These are phyloP conservation scores for Meliscaeva auricollis DNA, from an alignment of 2,888 invertebrate genomes.

Conservation along the genomic window DNA sequence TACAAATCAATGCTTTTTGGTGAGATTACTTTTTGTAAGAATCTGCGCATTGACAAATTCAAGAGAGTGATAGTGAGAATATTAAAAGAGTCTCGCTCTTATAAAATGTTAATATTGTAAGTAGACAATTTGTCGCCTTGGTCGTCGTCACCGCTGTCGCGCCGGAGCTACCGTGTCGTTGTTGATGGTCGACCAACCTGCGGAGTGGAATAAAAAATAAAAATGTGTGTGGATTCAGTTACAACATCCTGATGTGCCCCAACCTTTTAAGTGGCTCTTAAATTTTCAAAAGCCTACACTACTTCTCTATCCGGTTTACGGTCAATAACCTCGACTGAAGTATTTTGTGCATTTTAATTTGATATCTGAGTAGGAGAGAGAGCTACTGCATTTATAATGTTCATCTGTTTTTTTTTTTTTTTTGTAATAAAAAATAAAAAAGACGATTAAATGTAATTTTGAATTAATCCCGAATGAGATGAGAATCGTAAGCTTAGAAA, in stretches of 20 bases:
- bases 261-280: slow-evolving; percentile 54
- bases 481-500: background rate
- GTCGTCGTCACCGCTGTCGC: background rate
- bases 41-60: background rate
- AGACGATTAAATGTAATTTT: background rate
- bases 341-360: slow-evolving; percentile 38
- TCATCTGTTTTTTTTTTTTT: background rate
- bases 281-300: slow-evolving; percentile 43
- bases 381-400: background rate
- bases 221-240: slow-evolving; percentile 21
- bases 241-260: slow-evolving; percentile 35
- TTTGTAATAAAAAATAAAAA: background rate
- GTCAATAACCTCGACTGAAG: slow-evolving; percentile 51
- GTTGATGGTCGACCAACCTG: background rate
- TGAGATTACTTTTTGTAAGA: too few relatives aligned
- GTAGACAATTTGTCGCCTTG: background rate
- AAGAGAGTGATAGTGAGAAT: too few relatives aligned
- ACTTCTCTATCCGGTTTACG: slow-evolving; percentile 4
- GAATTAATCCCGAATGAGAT: background rate
- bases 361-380: background rate
- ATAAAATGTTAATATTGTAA: background rate
- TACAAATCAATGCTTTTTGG: background rate
- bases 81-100: too few relatives aligned
- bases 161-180: too few relatives aligned
- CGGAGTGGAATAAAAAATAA: slow-evolving; percentile 38